Conservation (phyloP, 2,888 invertebrate species). For the Lamellibrachia satsuma region DNA sequence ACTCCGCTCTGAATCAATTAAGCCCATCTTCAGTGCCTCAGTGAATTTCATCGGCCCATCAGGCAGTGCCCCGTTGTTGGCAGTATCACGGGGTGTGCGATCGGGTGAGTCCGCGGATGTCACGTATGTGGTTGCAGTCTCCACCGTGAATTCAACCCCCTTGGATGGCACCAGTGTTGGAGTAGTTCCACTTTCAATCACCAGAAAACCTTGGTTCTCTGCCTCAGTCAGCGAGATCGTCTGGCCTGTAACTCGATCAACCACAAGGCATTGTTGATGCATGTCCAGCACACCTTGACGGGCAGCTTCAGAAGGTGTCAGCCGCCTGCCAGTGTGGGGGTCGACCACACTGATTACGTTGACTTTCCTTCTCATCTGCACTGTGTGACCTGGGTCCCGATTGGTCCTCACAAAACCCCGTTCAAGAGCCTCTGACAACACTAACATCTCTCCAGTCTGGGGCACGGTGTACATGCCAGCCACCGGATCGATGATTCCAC, state of each 20-base stretch:
- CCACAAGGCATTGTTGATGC: slow-evolving; percentile 39
- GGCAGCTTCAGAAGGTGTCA: slow-evolving; percentile 58
- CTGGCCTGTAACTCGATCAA: slow-evolving; percentile 61
- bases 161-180: not conserved
- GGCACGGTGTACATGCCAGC: slow-evolving; percentile 74
- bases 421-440: slow-evolving; percentile 85
- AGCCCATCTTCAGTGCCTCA: slow-evolving; percentile 73
- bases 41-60: slow-evolving; percentile 8
- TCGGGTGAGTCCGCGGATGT: not conserved
- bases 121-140: slow-evolving; percentile 20
- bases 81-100: not conserved
- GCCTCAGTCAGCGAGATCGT: slow-evolving; percentile 78
- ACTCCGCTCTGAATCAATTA: slow-evolving; percentile 71
- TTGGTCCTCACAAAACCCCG: slow-evolving; percentile 77
- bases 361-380: slow-evolving; percentile 75
- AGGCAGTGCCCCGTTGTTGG: not conserved
- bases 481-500: slow-evolving; percentile 83
- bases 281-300: slow-evolving; percentile 64
- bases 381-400: not conserved
- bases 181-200: slow-evolving; percentile 21
- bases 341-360: slow-evolving; percentile 82
- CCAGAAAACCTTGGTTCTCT: slow-evolving; percentile 79
- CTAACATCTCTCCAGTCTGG: slow-evolving; percentile 74
- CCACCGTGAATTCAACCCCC: slow-evolving; percentile 23
- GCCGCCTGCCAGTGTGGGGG: slow-evolving; percentile 81